Evolutionary conservation across 2,797 vertebrate genomes (phyloP), one percentile per base, ranked within the genome.

Genomic region (Poecilia picta): DNA sequence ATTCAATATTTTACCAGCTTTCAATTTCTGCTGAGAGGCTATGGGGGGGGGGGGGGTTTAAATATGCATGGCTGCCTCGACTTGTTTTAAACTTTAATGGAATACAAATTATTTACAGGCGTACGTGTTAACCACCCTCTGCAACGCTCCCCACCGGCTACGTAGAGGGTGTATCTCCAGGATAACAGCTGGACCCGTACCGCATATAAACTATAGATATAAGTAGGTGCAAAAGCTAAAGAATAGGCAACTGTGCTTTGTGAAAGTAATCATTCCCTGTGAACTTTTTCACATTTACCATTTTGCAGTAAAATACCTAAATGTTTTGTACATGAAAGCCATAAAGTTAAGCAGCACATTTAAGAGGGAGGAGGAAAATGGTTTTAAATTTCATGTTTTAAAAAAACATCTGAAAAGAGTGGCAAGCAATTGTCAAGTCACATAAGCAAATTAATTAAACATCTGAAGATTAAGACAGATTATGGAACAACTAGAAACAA

Each of bases 61-160:
- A 89, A 88, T 88, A 93, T 91, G 81, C 89, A 92, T 88, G 86
- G 71, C 71, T 76, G 82, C 77, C 68, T 72, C 66, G 80, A 76
- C 71, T 77, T 73, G 31, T 55, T 86, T 93, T 62, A 92, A 92
- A 91, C 36, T 91, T 94, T 89, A 76, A 95, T 92, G 84, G 84
- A 88, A 91, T 89, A 92, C 86, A 92, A 93, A 94, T 94, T 87
- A 94, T 93, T 92, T 88, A 91, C 92, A 90, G 85, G 85, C 62
- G 77, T 73, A 88, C 59, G 83, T 83, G 85, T 83, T 76, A 85
- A 78, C 78, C 81, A 71, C 47, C 59, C 59, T 31, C 47, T 31
- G 62, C 57, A 28, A 71, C 33, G 41, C 70, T 64, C 28, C 39
- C 51, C 5, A 25, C 41, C 7, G 8, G 76, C 80, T 79, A 75